phyloP scores from a whole-genome alignment of 2,888 invertebrate species.

The Proisotoma minuta region DNA sequence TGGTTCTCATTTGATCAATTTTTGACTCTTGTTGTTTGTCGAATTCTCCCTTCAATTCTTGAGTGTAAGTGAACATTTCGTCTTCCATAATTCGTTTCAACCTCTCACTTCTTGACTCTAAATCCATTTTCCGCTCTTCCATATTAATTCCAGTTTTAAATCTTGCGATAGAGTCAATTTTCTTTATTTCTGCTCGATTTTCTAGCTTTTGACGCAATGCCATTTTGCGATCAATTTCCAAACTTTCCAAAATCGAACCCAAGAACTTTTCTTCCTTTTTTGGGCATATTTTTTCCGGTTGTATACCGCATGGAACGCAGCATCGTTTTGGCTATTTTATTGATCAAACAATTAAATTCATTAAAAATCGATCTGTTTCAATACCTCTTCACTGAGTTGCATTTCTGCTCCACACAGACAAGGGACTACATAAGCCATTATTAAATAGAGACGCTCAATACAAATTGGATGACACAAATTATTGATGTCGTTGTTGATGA shows the following conservation, averaged over 20 bases:
- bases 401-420: neutral
- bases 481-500: no score
- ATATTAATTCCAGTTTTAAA: conserved; percentile 27
- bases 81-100: conserved; percentile 38
- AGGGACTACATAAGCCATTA: neutral
- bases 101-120: conserved; percentile 38
- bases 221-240: conserved; percentile 29
- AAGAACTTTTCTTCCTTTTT: neutral
- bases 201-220: conserved; percentile 23
- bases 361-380: neutral
- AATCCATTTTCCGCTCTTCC: conserved; percentile 36
- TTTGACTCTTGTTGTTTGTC: conserved; percentile 32
- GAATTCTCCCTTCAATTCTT: conserved; percentile 31
- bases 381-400: neutral
- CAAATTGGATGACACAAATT: no score
- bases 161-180: conserved; percentile 29
- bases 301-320: conserved; percentile 26
- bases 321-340: neutral
- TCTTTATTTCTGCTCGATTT: conserved; percentile 31
- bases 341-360: conserved; percentile 3
- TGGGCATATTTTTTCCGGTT: neutral
- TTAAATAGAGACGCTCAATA: no score
- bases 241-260: conserved; percentile 23
- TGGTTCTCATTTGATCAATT: conserved; percentile 37
- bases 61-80: conserved; percentile 30